A percentile compares a stretch with the other conserved stretches of the same genome.
Conservation (phyloP, 2,113 vertebrate species). For the Lophura nycthemera region DNA sequence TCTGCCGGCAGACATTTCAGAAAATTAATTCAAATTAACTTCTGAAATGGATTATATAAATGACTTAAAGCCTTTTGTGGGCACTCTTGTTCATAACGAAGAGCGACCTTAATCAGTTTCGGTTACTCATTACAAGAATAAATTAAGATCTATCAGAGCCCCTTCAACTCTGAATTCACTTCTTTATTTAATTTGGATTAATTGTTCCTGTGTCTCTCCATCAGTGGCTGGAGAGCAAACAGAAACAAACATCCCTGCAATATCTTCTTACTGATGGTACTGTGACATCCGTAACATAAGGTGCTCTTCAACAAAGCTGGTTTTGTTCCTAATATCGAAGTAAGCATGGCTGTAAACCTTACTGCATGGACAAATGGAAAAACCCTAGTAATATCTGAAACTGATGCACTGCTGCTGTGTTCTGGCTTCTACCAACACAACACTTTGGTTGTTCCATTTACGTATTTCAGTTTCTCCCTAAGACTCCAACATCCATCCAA, state of each 20-base stretch:
- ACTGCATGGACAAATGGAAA: neutral
- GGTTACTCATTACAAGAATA: constrained; percentile 17
- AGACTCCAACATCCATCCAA: neutral
- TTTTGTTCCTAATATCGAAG: neutral
- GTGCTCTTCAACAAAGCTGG: neutral
- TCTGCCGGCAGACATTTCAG: constrained; percentile 23
- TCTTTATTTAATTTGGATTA: constrained; percentile 23
- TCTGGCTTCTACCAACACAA: neutral
- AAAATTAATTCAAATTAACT: constrained; percentile 48
- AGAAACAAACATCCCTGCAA: neutral
- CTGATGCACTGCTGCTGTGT: neutral
- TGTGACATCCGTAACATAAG: neutral
- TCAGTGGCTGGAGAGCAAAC: neutral
- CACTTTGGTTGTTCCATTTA: neutral
- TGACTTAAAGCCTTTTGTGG: neutral
- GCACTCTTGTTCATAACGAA: neutral
- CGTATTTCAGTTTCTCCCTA: neutral
- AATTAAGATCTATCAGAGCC: constrained; percentile 2
- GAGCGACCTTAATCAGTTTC: constrained; percentile 17
- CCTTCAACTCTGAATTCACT: constrained; percentile 1
- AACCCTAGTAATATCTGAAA: neutral
- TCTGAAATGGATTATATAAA: constrained; percentile 32
- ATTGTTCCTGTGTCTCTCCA: neutral
- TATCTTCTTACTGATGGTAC: neutral
- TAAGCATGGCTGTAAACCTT: neutral